Conservation (phyloP, 2,888 invertebrate species). For the Cloeon dipterum region DNA sequence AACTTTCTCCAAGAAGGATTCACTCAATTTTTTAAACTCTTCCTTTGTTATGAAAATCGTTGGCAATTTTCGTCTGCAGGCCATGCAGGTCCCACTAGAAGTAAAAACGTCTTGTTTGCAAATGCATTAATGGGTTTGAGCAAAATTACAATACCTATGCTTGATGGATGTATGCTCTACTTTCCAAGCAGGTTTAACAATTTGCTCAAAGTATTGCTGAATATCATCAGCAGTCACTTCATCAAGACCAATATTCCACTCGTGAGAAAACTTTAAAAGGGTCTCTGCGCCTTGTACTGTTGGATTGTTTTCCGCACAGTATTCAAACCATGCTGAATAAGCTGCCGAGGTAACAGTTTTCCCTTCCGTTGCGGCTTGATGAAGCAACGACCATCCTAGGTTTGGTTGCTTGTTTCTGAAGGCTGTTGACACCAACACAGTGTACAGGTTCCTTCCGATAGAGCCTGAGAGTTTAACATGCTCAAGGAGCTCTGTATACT, state of each 20-base stretch:
- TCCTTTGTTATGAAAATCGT: conserved; percentile 25
- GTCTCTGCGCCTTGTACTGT: conserved; percentile 23
- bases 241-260: conserved; percentile 22
- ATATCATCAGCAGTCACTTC: conserved; percentile 16
- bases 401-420: conserved; percentile 29
- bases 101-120: not conserved
- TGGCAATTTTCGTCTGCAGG: conserved; percentile 28
- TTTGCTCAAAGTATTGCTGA: conserved; percentile 8
- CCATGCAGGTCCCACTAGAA: conserved; percentile 32
- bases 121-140: not conserved
- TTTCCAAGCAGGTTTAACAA: conserved; percentile 8
- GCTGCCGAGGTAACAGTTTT: conserved; percentile 23
- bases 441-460: conserved; percentile 26
- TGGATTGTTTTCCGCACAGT: conserved; percentile 17
- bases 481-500: conserved; percentile 31
- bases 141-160: conserved; percentile 6
- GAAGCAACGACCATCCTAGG: conserved; percentile 34
- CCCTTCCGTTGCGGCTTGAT: conserved; percentile 23
- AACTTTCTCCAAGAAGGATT: conserved; percentile 38
- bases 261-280: conserved; percentile 29
- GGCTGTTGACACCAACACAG: conserved; percentile 29
- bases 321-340: conserved; percentile 28
- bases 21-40: conserved; percentile 37
- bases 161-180: conserved; percentile 10
- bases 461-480: conserved; percentile 25